Percentiles rank a stretch among this genome's conserved stretches.
phyloP scores from a whole-genome alignment of 2,888 invertebrate genomes.

The Atethmia centrago region DNA sequence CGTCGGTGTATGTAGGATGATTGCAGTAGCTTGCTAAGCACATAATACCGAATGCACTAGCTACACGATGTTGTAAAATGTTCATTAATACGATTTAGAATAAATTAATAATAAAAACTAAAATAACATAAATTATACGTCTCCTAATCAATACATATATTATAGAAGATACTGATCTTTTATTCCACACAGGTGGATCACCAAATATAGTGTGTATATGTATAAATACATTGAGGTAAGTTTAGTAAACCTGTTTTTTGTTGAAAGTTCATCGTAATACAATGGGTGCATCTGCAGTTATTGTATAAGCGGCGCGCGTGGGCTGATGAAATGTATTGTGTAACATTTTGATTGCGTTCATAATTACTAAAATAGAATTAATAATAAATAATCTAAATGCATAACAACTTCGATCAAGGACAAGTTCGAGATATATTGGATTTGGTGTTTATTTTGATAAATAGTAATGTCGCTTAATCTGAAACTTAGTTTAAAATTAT shows the following conservation, averaged over 20 bases:
- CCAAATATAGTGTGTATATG: background rate
- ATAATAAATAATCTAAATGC: slow-evolving; percentile 1
- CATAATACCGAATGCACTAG: background rate
- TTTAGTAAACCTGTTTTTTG: slow-evolving; percentile 53
- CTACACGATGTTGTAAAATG: background rate
- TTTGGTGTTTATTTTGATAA: background rate
- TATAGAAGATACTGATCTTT: too few relatives aligned
- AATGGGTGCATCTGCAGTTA: slow-evolving; percentile 51
- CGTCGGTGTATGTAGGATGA: background rate
- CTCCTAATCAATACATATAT: background rate
- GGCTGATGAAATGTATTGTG: slow-evolving; percentile 42
- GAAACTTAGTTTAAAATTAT: slow-evolving; percentile 5
- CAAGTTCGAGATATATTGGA: slow-evolving; percentile 5
- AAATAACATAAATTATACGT: background rate
- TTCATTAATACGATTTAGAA: too few relatives aligned
- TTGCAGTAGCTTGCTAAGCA: background rate
- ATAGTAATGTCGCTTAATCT: background rate
- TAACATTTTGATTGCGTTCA: slow-evolving; percentile 43
- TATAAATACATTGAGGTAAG: background rate
- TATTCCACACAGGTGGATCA: slow-evolving; percentile 15
- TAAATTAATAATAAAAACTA: background rate
- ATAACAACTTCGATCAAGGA: slow-evolving; percentile 34
- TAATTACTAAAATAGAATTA: background rate
- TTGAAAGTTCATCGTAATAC: slow-evolving; percentile 60
- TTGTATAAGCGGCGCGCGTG: slow-evolving; percentile 25